These are phyloP conservation scores for Hypocryptadius cinnamomeus DNA, from an alignment of 2,113 vertebrate species.

Conservation along the genomic window DNA sequence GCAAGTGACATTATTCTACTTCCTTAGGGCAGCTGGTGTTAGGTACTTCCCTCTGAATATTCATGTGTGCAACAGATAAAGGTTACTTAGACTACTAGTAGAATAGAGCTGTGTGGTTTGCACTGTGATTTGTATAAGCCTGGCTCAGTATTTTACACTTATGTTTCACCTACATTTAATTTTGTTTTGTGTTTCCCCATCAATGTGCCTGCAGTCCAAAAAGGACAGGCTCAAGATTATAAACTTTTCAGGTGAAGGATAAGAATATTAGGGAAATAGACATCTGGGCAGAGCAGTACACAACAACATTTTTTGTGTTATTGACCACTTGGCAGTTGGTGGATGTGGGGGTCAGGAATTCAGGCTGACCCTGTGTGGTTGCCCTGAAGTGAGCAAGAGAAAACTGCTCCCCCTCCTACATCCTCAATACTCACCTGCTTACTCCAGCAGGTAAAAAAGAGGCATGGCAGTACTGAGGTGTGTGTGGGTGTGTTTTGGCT, in stretches of 20 bases:
- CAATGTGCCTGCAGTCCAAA: neutral
- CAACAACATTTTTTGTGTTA: neutral
- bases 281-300: neutral
- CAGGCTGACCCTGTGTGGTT: neutral
- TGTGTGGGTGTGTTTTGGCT: neutral
- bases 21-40: neutral
- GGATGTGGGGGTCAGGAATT: neutral
- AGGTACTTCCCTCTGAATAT: neutral
- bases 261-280: neutral
- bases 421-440: neutral
- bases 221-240: neutral
- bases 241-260: neutral
- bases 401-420: neutral
- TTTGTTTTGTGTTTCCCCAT: neutral
- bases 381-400: neutral
- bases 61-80: neutral
- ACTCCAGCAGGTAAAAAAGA: neutral
- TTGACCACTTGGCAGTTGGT: neutral
- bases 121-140: neutral
- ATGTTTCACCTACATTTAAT: neutral
- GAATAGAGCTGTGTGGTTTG: neutral
- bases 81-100: neutral
- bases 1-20: neutral
- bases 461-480: neutral
- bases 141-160: neutral